Evolutionary conservation across 2,888 invertebrate species (phyloP).

Genomic region (Eilema depressum): DNA sequence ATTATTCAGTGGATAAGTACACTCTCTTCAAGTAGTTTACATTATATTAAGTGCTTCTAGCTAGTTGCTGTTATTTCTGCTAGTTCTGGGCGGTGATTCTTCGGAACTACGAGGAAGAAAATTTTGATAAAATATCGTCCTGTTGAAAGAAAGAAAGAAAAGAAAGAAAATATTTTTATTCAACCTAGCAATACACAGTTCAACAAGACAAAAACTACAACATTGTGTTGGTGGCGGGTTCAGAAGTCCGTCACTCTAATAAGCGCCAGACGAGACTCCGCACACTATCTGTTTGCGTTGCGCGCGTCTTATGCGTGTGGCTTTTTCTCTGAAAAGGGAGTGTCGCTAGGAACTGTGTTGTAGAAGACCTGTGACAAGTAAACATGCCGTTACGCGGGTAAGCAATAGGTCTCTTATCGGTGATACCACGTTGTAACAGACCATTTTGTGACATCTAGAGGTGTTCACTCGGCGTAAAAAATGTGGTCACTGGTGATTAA

Average conservation of each 20-base stretch:
- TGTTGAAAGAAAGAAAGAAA: no score
- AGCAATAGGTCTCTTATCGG: not conserved
- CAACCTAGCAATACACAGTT: no score
- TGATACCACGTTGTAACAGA: no score
- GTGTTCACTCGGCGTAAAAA: not conserved
- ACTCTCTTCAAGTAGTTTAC: not conserved
- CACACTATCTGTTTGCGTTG: no score
- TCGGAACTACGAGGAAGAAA: not conserved
- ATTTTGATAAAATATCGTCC: not conserved
- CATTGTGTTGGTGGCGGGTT: not conserved
- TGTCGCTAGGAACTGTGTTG: not conserved
- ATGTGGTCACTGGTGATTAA: not conserved
- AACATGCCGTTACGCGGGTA: not conserved
- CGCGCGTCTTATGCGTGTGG: not conserved
- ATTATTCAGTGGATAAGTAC: constrained; percentile 24
- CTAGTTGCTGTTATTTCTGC: not conserved
- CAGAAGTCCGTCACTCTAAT: not conserved
- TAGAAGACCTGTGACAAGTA: not conserved
- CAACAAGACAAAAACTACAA: no score
- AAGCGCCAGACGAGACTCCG: no score
- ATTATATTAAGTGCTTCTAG: not conserved
- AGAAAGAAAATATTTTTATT: no score
- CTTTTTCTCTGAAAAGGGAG: not conserved
- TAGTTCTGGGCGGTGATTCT: not conserved
- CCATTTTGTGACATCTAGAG: not conserved